Evolutionary conservation across 2,113 vertebrate genomes (phyloP).

Genomic region (Brachyhypopomus gauderio): DNA sequence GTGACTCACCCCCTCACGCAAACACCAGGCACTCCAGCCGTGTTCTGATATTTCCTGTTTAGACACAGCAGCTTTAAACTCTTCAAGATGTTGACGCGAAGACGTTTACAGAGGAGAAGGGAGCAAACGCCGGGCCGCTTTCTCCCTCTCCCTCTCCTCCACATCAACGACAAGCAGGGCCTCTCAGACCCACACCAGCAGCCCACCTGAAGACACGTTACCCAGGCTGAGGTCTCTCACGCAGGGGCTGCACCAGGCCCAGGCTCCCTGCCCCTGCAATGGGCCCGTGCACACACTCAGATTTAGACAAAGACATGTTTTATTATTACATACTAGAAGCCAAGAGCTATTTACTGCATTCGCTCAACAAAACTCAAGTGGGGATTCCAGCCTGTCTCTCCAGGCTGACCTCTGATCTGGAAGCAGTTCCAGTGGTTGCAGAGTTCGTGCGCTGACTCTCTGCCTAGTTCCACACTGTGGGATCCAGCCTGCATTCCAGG

Average conservation of each 20-base stretch:
- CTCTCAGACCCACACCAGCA: constrained; percentile 63
- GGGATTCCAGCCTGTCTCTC: neutral
- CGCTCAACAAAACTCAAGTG: neutral
- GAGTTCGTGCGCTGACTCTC: constrained; percentile 32
- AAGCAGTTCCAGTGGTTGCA: constrained; percentile 20
- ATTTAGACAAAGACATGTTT: neutral
- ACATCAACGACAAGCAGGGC: constrained; percentile 43
- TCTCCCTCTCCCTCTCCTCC: constrained; percentile 14
- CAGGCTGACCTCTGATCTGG: constrained; percentile 12
- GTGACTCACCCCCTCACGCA: constrained; percentile 38
- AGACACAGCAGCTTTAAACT: constrained; percentile 45
- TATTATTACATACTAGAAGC: neutral
- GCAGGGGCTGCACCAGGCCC: constrained; percentile 47
- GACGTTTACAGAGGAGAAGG: constrained; percentile 29
- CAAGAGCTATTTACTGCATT: constrained; percentile 7
- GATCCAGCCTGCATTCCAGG: constrained; percentile 70
- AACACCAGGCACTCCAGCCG: constrained; percentile 40
- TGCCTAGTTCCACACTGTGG: constrained; percentile 41
- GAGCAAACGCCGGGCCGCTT: neutral
- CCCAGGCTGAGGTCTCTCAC: constrained; percentile 56
- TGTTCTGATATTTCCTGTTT: constrained; percentile 54
- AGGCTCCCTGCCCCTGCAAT: constrained; percentile 51
- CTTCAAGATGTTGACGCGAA: constrained; percentile 51
- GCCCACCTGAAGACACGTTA: constrained; percentile 47
- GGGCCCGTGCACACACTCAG: constrained; percentile 22